phyloP scores from a whole-genome alignment of 2,888 invertebrate genomes.

The Nineta flava region DNA sequence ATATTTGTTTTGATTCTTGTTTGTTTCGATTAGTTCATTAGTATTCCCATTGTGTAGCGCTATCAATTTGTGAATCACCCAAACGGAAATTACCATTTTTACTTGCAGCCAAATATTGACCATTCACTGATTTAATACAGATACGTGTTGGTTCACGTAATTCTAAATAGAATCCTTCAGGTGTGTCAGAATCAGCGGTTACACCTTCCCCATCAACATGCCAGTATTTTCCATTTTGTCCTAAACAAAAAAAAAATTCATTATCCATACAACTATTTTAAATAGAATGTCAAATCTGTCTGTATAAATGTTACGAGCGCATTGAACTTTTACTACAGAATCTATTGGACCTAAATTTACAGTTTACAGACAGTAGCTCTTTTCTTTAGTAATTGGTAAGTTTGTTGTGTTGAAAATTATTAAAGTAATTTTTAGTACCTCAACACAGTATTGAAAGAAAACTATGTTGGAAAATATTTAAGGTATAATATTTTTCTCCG shows the following conservation, averaged over 20 bases:
- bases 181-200: constrained; percentile 66
- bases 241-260: constrained; percentile 29
- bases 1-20: too few species aligned
- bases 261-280: not conserved
- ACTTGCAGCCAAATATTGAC: constrained; percentile 70
- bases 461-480: too few species aligned
- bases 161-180: constrained; percentile 82
- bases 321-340: too few species aligned
- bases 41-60: constrained; percentile 89
- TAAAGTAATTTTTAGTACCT: too few species aligned
- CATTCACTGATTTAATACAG: constrained; percentile 65
- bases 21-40: constrained; percentile 30
- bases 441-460: too few species aligned
- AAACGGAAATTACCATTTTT: constrained; percentile 85
- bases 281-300: not conserved
- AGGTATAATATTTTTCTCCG: too few species aligned
- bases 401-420: too few species aligned
- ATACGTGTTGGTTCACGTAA: constrained; percentile 84
- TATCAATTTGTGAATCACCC: constrained; percentile 57
- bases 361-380: too few species aligned
- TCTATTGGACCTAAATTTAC: too few species aligned
- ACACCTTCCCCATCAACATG: constrained; percentile 77
- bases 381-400: too few species aligned
- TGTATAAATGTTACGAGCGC: too few species aligned
- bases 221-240: constrained; percentile 90